Conservation (phyloP, 2,888 invertebrate genomes). For the Blera fallax region DNA sequence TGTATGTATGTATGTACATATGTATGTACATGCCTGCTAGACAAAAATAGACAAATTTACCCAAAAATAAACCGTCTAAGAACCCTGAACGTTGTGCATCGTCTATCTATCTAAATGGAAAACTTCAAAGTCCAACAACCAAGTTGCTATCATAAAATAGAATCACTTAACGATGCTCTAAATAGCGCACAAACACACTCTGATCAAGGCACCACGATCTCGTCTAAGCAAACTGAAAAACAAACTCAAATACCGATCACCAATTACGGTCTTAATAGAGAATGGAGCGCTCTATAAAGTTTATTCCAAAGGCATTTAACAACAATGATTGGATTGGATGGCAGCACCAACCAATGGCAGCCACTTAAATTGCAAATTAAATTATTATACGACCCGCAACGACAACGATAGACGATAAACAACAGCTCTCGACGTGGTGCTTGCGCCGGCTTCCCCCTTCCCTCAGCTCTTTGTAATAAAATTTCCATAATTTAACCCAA, state of each 20-base stretch:
- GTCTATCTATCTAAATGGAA: background rate
- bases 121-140: constrained; percentile 22
- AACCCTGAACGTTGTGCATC: constrained; percentile 12
- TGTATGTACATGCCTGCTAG: background rate
- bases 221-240: background rate
- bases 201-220: constrained; percentile 1
- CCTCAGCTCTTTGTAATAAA: constrained; percentile 44
- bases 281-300: constrained; percentile 8
- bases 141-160: background rate
- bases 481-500: constrained; percentile 66
- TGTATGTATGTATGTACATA: too few species aligned
- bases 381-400: constrained; percentile 59
- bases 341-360: constrained; percentile 59
- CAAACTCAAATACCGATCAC: constrained; percentile 37
- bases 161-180: constrained; percentile 25
- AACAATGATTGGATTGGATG: constrained; percentile 53
- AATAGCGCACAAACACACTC: constrained; percentile 33
- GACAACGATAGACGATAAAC: constrained; percentile 20
- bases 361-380: constrained; percentile 69
- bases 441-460: constrained; percentile 4
- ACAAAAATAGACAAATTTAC: background rate
- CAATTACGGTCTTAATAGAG: constrained; percentile 55
- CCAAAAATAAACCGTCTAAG: background rate
- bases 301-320: constrained; percentile 14
- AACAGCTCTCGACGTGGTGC: background rate